Conservation (phyloP, 2,888 invertebrate species). For the Apotomis capreana region DNA sequence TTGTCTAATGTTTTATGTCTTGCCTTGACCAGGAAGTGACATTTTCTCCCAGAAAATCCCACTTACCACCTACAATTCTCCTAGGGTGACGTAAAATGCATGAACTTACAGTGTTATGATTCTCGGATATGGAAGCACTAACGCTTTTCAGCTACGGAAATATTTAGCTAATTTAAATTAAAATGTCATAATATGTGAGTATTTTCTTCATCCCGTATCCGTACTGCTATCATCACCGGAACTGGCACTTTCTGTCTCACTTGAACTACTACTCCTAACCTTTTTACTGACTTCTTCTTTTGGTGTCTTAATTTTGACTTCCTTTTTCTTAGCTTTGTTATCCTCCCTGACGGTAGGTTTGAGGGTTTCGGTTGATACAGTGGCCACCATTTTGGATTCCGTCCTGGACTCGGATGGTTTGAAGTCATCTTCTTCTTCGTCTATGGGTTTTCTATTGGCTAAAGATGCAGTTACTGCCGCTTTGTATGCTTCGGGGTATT, state of each 20-base stretch:
- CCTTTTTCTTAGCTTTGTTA: constrained; percentile 63
- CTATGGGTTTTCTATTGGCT: constrained; percentile 70
- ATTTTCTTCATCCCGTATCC: constrained; percentile 74
- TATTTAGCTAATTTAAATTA: background rate
- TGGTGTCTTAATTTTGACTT: constrained; percentile 62
- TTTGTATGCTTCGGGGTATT: constrained; percentile 87
- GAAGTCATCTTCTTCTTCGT: constrained; percentile 73
- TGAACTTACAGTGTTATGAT: constrained; percentile 10
- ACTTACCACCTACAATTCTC: no score
- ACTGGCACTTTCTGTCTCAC: constrained; percentile 85
- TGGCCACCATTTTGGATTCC: constrained; percentile 76
- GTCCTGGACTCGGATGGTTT: constrained; percentile 57
- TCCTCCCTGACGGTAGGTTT: constrained; percentile 70
- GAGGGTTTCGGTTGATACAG: constrained; percentile 76
- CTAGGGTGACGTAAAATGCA: no score
- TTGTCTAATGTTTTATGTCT: no score
- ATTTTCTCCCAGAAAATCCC: no score
- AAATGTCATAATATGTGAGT: background rate
- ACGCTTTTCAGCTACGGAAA: no score
- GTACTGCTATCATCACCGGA: constrained; percentile 87
- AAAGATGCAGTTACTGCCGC: constrained; percentile 81
- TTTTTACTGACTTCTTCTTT: constrained; percentile 57
- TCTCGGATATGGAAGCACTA: no score
- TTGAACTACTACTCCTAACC: constrained; percentile 77
- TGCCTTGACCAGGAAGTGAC: no score